A percentile compares a stretch with the other conserved stretches of the same genome.
phyloP scores from a whole-genome alignment of 2,888 invertebrate species.

The Trichogramma evanescens region DNA sequence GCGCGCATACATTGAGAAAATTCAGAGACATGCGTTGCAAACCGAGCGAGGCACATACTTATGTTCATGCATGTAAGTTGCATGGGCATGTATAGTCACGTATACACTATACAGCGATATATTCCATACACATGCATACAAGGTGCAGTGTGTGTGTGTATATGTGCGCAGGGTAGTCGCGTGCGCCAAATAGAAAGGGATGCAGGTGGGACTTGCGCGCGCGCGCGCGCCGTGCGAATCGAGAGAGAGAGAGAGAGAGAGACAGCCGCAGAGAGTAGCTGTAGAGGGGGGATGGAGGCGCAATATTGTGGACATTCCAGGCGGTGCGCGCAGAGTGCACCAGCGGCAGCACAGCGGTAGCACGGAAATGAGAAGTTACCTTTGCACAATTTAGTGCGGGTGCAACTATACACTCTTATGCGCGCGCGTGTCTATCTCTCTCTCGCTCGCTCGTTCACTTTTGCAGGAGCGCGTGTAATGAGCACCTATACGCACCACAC shows the following conservation, averaged over 20 bases:
- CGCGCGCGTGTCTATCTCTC: background rate
- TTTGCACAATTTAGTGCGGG: slow-evolving; percentile 9
- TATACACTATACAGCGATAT: too few relatives aligned
- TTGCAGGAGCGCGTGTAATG: too few relatives aligned
- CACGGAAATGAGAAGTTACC: slow-evolving; percentile 21
- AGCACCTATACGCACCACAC: too few relatives aligned
- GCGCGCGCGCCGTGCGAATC: background rate
- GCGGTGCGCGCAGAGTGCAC: slow-evolving; percentile 5
- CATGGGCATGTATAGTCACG: too few relatives aligned
- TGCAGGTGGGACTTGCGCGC: background rate
- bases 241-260: slow-evolving; percentile 5
- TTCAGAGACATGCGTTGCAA: too few relatives aligned
- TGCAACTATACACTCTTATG: slow-evolving; percentile 1
- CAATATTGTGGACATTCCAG: slow-evolving; percentile 22
- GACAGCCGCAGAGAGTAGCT: slow-evolving; percentile 2
- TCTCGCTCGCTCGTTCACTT: background rate
- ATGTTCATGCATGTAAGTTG: too few relatives aligned
- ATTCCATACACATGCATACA: slow-evolving; percentile 1
- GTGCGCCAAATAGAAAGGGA: background rate
- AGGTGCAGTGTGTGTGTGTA: slow-evolving; percentile 25
- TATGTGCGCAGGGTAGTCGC: slow-evolving; percentile 5
- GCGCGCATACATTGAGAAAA: too few relatives aligned
- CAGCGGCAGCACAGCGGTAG: slow-evolving; percentile 14
- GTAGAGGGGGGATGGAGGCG: slow-evolving; percentile 12
- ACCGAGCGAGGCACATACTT: too few relatives aligned